Base-by-base conservation (phyloP, 2,888 invertebrate genomes). In the Cataglyphis altisquamis region DNA sequence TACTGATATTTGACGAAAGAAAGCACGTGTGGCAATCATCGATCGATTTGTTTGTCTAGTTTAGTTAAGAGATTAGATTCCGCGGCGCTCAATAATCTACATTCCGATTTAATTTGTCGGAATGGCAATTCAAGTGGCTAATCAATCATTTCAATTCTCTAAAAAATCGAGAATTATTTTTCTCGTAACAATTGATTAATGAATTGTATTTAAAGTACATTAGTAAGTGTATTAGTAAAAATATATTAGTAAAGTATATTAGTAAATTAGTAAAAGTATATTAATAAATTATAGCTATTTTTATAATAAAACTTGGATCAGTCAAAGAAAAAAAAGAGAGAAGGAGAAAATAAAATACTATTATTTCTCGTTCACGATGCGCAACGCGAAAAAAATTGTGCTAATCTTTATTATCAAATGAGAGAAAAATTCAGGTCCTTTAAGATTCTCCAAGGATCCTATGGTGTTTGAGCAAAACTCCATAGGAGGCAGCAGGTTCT, bases 401-500 rank as follows among this genome's bases (percentile, higher is more conserved):
- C 6, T 45, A 9, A 55, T 57, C n/a, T 72, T 82, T 78, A 39
- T 89, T 84, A 84, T 62, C 85, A 25, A 52, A 82, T 39, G 78
- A 80, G 78, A 60, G 52, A 78, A 85, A 84, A 74, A 75, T 70
- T 55, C 25, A 9, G 25, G 15, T 63, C 75, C 74, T 29, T 62
- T 70, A 29, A 52, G 67, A 45, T 55, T 45, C 21, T 72, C 32
- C 3, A 72, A 83, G 87, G 88, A 83, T 82, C 87, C 63, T 15
- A 67, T 32, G 67, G 83, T 85, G 91, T 94, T 93, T 84, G 63
- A 10, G 64, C 36, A 86, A 86, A 82, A 63, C 70, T 88, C 91
- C 86, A 82, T 83, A 93, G 94, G 82, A 87, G 94, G 94, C 94
- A 94, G 92, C 93, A 94, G 89, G 82, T 89, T 86, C 86, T 86